Conservation (phyloP, 2,888 invertebrate species). For the Aproaerema taeniolella region DNA sequence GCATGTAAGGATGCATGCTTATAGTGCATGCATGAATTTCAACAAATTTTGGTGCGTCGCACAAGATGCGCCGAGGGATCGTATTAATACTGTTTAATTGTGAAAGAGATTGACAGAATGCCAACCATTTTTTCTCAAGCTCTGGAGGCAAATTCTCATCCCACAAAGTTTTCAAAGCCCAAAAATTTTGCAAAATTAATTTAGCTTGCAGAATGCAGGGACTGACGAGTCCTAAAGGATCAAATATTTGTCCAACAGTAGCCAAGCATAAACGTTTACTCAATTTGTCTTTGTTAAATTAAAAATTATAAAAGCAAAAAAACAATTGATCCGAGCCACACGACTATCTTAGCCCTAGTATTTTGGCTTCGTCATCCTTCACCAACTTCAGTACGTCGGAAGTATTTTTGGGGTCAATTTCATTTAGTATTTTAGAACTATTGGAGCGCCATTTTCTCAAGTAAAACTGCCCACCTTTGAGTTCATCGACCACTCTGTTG, state of each 20-base stretch:
- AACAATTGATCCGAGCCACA: background rate
- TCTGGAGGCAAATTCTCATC: conserved; percentile 11
- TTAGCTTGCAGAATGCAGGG: conserved; percentile 13
- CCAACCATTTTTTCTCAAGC: conserved; percentile 4
- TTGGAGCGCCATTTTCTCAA: background rate
- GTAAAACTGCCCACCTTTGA: background rate
- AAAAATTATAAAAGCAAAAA: background rate
- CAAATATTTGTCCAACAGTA: conserved; percentile 15
- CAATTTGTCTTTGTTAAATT: background rate
- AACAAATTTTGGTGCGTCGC: background rate
- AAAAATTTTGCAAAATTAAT: conserved; percentile 14
- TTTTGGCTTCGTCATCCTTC: background rate
- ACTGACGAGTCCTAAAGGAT: conserved; percentile 14
- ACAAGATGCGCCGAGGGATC: conserved; percentile 5
- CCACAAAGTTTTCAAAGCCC: conserved; percentile 14
- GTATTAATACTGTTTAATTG: no score
- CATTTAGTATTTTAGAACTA: background rate
- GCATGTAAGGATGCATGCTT: conserved; percentile 14
- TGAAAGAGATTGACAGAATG: no score
- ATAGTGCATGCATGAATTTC: no score
- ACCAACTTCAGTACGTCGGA: background rate
- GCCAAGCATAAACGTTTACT: conserved; percentile 8
- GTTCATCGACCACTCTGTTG: background rate
- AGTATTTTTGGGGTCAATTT: background rate
- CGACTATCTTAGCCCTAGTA: background rate